These are phyloP conservation scores for Oreochromis tanganicae DNA, from an alignment of 2,113 vertebrate genomes.

Conservation along the genomic window DNA sequence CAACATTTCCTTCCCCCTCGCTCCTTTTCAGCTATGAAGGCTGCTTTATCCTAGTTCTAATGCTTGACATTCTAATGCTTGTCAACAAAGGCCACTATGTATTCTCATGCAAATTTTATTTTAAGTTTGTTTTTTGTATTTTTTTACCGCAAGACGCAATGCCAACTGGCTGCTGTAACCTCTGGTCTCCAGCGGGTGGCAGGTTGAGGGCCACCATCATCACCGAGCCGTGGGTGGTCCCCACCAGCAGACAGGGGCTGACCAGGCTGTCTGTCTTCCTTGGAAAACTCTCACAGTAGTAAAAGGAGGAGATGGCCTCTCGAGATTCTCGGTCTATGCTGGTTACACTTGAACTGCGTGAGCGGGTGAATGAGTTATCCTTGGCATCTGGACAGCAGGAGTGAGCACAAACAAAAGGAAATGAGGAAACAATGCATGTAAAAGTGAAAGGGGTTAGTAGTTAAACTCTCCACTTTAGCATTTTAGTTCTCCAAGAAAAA, in stretches of 20 bases:
- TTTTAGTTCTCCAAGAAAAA: neutral
- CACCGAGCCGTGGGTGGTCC: conserved; percentile 88
- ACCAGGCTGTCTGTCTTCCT: conserved; percentile 78
- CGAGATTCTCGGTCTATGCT: conserved; percentile 95
- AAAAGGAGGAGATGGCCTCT: conserved; percentile 89
- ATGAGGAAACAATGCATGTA: neutral
- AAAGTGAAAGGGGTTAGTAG: neutral
- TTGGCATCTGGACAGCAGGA: conserved; percentile 78
- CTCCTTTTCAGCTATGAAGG: neutral
- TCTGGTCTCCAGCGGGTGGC: conserved; percentile 83
- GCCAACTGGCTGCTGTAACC: conserved; percentile 85
- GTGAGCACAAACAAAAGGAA: neutral
- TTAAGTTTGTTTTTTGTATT: conserved; percentile 1
- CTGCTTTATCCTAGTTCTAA: neutral
- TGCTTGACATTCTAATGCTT: neutral
- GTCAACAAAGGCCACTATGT: neutral
- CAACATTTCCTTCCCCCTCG: neutral
- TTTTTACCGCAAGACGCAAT: conserved; percentile 87
- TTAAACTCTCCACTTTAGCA: neutral
- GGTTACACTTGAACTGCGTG: conserved; percentile 92
- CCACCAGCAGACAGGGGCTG: conserved; percentile 87
- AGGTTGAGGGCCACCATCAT: conserved; percentile 83
- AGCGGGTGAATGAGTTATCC: conserved; percentile 92
- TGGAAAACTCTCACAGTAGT: conserved; percentile 89
- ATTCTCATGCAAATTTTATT: neutral